Percentiles rank a stretch among this genome's conserved stretches.
These are phyloP conservation scores for Tortricodes alternella DNA, from an alignment of 2,888 invertebrate genomes.

Conservation along the genomic window DNA sequence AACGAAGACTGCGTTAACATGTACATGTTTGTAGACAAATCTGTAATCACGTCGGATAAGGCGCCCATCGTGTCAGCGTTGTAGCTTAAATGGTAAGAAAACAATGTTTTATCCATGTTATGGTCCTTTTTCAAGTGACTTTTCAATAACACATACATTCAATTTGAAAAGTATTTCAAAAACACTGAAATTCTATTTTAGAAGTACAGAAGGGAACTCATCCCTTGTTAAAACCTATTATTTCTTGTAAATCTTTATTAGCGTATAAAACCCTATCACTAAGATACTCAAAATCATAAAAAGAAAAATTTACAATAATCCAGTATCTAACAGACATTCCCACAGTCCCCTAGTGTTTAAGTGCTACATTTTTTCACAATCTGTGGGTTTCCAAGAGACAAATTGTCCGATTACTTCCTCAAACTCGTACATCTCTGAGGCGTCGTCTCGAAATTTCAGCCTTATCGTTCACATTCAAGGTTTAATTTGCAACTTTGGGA, in stretches of 20 bases:
- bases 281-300: background rate
- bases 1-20: conserved; percentile 76
- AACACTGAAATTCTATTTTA: background rate
- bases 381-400: too few relatives aligned
- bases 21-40: conserved; percentile 78
- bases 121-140: background rate
- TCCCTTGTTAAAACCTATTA: too few relatives aligned
- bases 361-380: conserved; percentile 8
- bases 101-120: background rate
- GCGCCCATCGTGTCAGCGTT: conserved; percentile 75
- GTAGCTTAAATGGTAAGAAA: conserved; percentile 62
- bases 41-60: conserved; percentile 68
- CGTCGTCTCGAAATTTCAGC: too few relatives aligned
- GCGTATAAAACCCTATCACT: too few relatives aligned
- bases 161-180: background rate
- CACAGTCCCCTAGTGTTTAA: background rate
- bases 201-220: background rate
- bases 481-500: too few relatives aligned
- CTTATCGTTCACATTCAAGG: too few relatives aligned
- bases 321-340: conserved; percentile 1
- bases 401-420: too few relatives aligned
- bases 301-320: conserved; percentile 16
- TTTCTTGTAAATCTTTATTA: too few relatives aligned
- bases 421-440: too few relatives aligned
- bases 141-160: too few relatives aligned